Base-by-base conservation (phyloP, 2,888 invertebrate genomes). In the Lasioglossum morio region DNA sequence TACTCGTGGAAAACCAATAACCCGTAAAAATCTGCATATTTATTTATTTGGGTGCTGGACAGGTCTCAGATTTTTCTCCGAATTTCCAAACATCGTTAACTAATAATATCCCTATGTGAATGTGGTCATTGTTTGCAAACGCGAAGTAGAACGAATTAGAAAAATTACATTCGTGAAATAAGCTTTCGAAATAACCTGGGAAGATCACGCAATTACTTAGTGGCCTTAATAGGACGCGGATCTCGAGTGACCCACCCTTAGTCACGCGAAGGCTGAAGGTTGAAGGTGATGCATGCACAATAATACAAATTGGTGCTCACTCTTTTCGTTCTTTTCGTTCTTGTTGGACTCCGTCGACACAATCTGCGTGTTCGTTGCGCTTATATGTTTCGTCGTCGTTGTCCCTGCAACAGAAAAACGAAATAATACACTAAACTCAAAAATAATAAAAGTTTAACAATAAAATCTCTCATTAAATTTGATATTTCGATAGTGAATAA, bases 241-340 rank as follows among this genome's bases (percentile, higher is more conserved):
- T 37, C 23, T 37, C 2, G 8, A 69, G 37, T 69, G 69, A 37
- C 37, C 34, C n/a, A 40, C 37, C 19, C 60, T 46, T 30, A 8
- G 43, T 72, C 72, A 46, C 46, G 30, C 43, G 30, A 27, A n/a
- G 46, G 40, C 34, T 46, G 46, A 43, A 48, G 19, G 19, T 46
- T 46, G 46, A 46, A 46, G 4, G 5, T 46, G 5, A 48, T 23
- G 2, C 23, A 30, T 66, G 37, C 19, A 72, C 16, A 27, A 27
- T 23, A 7, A 30, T 2, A 92, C 93, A 72, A 10, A 23, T 34
- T 23, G 7, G 30, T 30, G 92, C 93, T 95, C 85, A 95, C 95
- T 94, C 82, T 92, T 90, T 88, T 93, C 94, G 92, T 94, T 94
- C 82, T 92, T 90, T 88, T 93, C 94, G 92, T 94, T 94, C 77